Evolutionary conservation across 2,797 vertebrate species (phyloP).

Genomic region (Poliocrania exsul): DNA sequence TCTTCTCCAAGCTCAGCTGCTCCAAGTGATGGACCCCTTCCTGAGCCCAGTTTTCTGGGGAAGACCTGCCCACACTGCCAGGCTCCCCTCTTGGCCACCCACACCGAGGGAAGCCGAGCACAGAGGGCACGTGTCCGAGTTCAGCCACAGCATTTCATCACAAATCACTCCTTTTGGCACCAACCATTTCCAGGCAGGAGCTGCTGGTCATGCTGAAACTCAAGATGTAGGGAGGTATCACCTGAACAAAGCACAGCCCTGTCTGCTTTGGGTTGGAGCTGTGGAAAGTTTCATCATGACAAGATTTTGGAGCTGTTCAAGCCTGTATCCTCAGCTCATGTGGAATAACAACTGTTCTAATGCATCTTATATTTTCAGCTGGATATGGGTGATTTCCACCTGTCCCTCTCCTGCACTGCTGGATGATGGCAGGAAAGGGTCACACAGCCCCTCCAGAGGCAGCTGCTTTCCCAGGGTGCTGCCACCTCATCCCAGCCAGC

Average conservation of each 20-base stretch:
- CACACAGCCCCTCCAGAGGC: neutral
- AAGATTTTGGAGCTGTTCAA: neutral
- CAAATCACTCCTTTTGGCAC: fast-evolving
- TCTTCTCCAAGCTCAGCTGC: neutral
- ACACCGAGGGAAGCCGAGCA: fast-evolving
- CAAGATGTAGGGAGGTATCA: fast-evolving
- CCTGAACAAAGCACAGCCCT: neutral
- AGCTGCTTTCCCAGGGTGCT: neutral
- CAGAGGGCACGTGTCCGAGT: neutral
- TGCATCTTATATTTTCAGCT: neutral
- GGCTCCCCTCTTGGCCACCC: neutral
- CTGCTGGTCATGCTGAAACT: fast-evolving
- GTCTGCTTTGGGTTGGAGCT: neutral
- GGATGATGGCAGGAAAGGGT: neutral
- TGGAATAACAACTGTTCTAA: neutral
- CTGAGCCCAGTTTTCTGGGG: fast-evolving
- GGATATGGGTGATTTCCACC: neutral
- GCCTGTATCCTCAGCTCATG: fast-evolving
- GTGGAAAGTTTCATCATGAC: neutral
- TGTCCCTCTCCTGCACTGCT: neutral
- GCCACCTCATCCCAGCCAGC: neutral
- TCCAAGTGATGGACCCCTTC: fast-evolving
- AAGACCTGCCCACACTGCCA: fast-evolving
- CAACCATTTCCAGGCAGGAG: neutral
- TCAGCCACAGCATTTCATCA: neutral